A percentile compares a stretch with the other conserved stretches of the same genome.
Evolutionary conservation across 1,140 invertebrate genomes (phyloP).

Genomic region (Grapholita molesta): DNA sequence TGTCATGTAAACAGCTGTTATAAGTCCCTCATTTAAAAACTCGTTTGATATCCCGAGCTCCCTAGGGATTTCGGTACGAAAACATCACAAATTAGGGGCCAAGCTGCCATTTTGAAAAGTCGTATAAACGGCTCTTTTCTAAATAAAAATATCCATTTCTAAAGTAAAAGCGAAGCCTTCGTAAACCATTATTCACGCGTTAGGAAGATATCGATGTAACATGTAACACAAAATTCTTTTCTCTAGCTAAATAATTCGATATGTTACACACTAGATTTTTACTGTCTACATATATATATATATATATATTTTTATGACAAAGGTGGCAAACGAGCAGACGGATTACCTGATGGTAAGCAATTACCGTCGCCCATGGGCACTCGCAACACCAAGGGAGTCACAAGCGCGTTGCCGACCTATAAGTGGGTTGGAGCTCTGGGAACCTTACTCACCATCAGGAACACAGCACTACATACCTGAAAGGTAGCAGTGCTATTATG

Average conservation of each 20-base stretch:
- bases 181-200: slow-evolving; percentile 3
- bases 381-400: no score
- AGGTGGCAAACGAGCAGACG: no score
- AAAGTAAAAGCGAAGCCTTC: not conserved
- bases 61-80: not conserved
- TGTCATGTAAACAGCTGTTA: not conserved
- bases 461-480: no score
- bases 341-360: no score
- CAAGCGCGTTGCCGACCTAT: no score
- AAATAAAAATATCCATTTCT: not conserved
- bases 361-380: no score
- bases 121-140: not conserved
- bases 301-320: no score
- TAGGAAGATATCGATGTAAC: not conserved
- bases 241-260: not conserved
- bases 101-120: not conserved
- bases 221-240: not conserved
- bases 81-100: not conserved
- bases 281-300: no score
- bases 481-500: no score
- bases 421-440: no score
- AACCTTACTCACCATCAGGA: no score
- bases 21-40: not conserved
- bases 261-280: no score
- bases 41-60: not conserved